phyloP scores from a whole-genome alignment of 2,113 vertebrate species.

The Caracal caracal region DNA sequence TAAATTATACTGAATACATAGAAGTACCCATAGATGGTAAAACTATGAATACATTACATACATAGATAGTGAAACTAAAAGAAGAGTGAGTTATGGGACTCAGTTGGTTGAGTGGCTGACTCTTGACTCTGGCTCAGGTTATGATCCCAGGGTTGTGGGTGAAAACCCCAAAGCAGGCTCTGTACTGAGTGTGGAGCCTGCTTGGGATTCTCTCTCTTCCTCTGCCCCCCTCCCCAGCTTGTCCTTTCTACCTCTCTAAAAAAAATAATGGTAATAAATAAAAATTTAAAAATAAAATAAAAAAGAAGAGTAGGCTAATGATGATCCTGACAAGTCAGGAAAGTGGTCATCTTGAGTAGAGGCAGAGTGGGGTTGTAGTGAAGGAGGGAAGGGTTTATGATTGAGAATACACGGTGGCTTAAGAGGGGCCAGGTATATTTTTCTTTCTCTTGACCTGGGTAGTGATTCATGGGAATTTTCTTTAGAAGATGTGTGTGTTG shows the following conservation, averaged over 20 bases:
- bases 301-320: background rate
- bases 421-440: background rate
- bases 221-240: too few relatives aligned
- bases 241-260: too few relatives aligned
- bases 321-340: background rate
- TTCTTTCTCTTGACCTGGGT: background rate
- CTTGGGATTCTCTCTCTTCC: too few relatives aligned
- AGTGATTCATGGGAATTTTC: background rate
- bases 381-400: background rate
- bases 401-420: background rate
- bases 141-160: too few relatives aligned
- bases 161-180: too few relatives aligned
- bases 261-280: too few relatives aligned
- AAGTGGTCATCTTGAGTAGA: background rate
- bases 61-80: background rate
- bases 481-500: background rate
- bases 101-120: too few relatives aligned
- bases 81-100: too few relatives aligned
- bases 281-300: too few relatives aligned
- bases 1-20: background rate
- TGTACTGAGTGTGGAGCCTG: too few relatives aligned
- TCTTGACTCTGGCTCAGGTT: too few relatives aligned
- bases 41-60: background rate
- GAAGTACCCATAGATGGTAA: background rate
- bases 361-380: background rate